Evolutionary conservation across 2,888 invertebrate genomes (phyloP).

Genomic region (Anthophora plumipes): DNA sequence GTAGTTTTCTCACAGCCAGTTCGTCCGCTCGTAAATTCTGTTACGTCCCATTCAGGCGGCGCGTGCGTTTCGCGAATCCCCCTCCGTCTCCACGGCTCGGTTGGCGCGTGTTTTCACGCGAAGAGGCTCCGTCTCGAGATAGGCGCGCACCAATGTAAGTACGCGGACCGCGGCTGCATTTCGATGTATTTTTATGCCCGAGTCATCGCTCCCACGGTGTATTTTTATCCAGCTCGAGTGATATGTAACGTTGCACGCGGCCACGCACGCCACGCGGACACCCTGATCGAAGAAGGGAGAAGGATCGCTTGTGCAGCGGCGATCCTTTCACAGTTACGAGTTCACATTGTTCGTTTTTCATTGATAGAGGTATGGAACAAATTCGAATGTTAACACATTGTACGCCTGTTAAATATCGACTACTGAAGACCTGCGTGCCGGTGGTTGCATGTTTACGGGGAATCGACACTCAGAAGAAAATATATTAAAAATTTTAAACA

Average conservation of each 20-base stretch:
- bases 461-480: too few relatives aligned
- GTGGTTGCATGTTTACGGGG: too few relatives aligned
- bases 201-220: constrained; percentile 84
- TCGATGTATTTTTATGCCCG: constrained; percentile 83
- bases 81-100: constrained; percentile 29
- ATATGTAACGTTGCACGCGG: constrained; percentile 74
- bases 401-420: too few relatives aligned
- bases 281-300: constrained; percentile 43
- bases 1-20: constrained; percentile 37
- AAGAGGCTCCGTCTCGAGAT: constrained; percentile 53
- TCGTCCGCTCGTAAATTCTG: constrained; percentile 72
- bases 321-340: neutral
- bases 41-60: constrained; percentile 74
- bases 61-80: constrained; percentile 64
- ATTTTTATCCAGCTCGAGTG: constrained; percentile 81
- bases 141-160: constrained; percentile 58
- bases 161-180: constrained; percentile 77
- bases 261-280: constrained; percentile 44
- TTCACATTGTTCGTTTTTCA: neutral
- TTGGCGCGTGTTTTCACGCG: constrained; percentile 47
- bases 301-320: constrained; percentile 10
- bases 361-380: too few relatives aligned
- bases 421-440: too few relatives aligned
- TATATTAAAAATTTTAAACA: too few relatives aligned
- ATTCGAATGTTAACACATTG: too few relatives aligned